Base-by-base conservation (phyloP, 2,113 vertebrate species). In the Marcusenius ussheri region DNA sequence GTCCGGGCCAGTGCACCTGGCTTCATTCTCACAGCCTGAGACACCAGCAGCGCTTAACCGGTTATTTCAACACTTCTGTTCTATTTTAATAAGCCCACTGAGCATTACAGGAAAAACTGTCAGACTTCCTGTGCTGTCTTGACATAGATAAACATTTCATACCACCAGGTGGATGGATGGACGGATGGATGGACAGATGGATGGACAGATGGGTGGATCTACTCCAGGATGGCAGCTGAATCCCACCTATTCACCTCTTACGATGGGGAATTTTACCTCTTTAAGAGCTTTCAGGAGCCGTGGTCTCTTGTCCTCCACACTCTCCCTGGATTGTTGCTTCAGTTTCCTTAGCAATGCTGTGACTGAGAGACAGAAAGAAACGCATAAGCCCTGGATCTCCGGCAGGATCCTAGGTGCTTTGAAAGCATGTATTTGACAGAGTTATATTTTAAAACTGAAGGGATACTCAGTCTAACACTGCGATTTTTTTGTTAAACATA, bases 281-380 rank as follows among this genome's bases (percentile, higher is more conserved):
- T 98, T 98, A 90, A 99, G 97, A 91, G 98, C 98, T 95, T 98
- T 99, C 91, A 99, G 95, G 93, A 99, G 97, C 83, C 97, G 97
- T 92, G 98, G 98, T 96, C 98, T 94, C 94, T 99, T 99, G 94
- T 99, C 98, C 95, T 99, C 98, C 93, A 99, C 98, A 89, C 95
- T 99, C 95, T 99, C 98, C 93, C 98, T 97, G 94, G 98, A 99
- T 35, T 99, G 98, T 92, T 99, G 98, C 92, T 99, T 99, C 91
- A 99, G 97, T 92, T 99, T 99, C 94, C 98, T 97, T 92, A 99
- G 95, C 94, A 99, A 95, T 70, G 98, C 98, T 91, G 98, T 99
- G 96, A 99, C 98, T 99, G 50, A 89, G 21, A 90, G 85, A 89
- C 8, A 5, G 70, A 90, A 90, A 46, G 27, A 88, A 74, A 70